Conservation (phyloP, 2,113 vertebrate genomes). For the Dicerorhinus sumatrensis region DNA sequence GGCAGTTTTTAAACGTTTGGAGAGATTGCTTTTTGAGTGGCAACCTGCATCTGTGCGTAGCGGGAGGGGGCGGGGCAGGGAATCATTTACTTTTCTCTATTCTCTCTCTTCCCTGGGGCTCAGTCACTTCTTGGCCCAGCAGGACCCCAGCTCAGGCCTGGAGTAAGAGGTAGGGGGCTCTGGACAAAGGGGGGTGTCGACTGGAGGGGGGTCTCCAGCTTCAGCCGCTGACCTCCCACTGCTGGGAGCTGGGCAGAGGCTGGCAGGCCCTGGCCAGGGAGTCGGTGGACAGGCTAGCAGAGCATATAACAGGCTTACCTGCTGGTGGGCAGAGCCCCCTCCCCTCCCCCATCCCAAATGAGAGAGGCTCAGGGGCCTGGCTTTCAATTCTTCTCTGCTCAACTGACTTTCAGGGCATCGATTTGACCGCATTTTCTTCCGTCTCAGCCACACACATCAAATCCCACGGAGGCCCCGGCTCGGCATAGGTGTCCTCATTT, state of each 20-base stretch:
- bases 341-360: background rate
- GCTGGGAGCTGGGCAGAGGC: background rate
- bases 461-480: background rate
- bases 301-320: background rate
- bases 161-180: background rate
- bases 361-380: background rate
- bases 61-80: conserved; percentile 78
- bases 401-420: background rate
- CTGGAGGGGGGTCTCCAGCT: background rate
- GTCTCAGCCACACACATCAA: background rate
- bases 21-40: conserved; percentile 90
- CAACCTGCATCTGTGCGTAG: conserved; percentile 85
- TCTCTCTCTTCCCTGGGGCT: conserved; percentile 74
- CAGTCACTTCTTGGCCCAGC: conserved; percentile 33
- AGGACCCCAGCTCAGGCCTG: conserved; percentile 27
- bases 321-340: background rate
- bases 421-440: background rate
- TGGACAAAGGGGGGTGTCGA: background rate
- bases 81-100: conserved; percentile 80
- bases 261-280: background rate
- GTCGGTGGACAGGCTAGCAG: background rate
- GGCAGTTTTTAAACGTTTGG: conserved; percentile 86
- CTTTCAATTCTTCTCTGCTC: background rate
- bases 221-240: background rate
- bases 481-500: background rate